These are phyloP conservation scores for Protonibea diacanthus DNA, from an alignment of 2,797 vertebrate genomes.

Conservation along the genomic window DNA sequence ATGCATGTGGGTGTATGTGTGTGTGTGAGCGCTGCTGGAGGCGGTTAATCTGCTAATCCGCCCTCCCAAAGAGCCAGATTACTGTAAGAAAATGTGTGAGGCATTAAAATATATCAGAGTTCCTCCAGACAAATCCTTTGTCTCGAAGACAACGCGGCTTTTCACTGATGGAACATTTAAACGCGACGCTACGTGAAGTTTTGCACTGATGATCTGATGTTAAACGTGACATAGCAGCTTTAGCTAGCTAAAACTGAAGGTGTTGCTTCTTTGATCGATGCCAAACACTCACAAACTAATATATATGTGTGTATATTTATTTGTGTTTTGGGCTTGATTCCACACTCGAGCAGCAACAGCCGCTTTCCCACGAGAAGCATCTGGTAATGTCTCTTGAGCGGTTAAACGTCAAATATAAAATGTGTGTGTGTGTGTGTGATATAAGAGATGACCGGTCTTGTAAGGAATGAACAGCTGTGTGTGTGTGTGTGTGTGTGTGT, in stretches of 20 bases:
- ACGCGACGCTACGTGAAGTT: not conserved
- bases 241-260: not conserved
- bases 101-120: slow-evolving; percentile 49
- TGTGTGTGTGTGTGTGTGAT: not conserved
- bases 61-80: slow-evolving; percentile 50
- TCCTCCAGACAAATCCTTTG: slow-evolving; percentile 30
- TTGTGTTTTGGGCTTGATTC: too few relatives aligned
- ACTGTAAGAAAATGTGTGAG: slow-evolving; percentile 52
- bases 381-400: not conserved
- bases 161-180: not conserved
- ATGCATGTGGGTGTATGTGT: slow-evolving; percentile 1
- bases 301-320: not conserved
- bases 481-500: not conserved
- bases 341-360: not conserved
- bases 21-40: not conserved
- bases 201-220: not conserved
- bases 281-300: too few relatives aligned
- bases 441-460: not conserved
- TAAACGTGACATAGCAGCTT: not conserved
- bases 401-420: not conserved
- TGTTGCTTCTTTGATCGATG: too few relatives aligned
- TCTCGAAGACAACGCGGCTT: slow-evolving; percentile 9
- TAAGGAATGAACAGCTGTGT: slow-evolving; percentile 31
- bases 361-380: not conserved
- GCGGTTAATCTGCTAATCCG: slow-evolving; percentile 61